Conservation (phyloP, 2,797 vertebrate species). For the Alcedo quadribrachys region DNA sequence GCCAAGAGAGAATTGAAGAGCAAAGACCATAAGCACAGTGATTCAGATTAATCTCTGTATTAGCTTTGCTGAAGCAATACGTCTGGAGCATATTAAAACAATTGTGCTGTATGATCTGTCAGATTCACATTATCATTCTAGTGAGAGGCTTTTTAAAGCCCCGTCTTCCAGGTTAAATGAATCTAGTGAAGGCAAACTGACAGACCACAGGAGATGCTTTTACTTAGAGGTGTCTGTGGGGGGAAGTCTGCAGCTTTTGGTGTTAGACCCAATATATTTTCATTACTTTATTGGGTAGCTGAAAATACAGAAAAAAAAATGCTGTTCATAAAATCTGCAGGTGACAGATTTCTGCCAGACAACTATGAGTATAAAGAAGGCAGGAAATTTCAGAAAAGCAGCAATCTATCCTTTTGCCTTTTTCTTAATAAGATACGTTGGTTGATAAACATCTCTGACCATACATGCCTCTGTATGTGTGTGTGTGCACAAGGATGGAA, state of each 20-base stretch:
- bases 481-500: not conserved
- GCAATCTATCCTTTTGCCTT: not conserved
- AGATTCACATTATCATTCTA: not conserved
- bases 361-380: not conserved
- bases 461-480: too few species aligned
- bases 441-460: not conserved
- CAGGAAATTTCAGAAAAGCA: not conserved
- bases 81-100: not conserved
- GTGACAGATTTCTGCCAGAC: not conserved
- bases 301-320: not conserved
- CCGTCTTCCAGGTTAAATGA: not conserved
- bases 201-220: not conserved
- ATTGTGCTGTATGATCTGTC: not conserved
- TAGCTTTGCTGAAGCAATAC: constrained; percentile 3
- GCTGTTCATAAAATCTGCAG: not conserved
- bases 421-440: not conserved
- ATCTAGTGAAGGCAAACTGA: not conserved
- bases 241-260: not conserved
- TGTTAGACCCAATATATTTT: not conserved
- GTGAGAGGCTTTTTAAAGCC: not conserved
- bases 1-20: not conserved
- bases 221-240: not conserved
- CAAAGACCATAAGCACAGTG: not conserved
- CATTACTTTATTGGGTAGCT: not conserved
- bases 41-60: not conserved